Evolutionary conservation across 2,113 vertebrate genomes (phyloP), one percentile per base, ranked within the genome.

Genomic region (Pyxicephalus adspersus): DNA sequence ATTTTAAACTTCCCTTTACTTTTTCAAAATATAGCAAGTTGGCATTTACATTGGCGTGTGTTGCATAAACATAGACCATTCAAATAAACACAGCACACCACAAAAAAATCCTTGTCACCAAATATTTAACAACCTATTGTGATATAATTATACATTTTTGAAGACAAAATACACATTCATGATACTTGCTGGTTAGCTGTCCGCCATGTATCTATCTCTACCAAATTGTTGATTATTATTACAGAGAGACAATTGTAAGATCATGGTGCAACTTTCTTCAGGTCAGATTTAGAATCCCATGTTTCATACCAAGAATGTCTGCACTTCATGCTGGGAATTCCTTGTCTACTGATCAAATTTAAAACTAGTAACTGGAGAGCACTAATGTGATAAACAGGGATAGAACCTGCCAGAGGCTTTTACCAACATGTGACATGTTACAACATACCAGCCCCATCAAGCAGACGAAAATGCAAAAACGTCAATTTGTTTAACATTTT

Each of bases 261-360:
- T 45, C 38, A 9, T 9, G 70, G 13, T 22, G 55, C 26, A 57
- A 11, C 52, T 57, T 73, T 73, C 52, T 58, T 29, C n/a, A 18
- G 58, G 70, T 31, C 23, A 34, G 52, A 72, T 57, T 57, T 72
- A 72, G 70, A 31, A 31, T 13, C 52, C 26, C 26, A 34, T 20
- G 11, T 72, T 57, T 72, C 29, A 61, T 61, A 61, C 25, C 22
- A 22, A 22, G 70, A 7, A 31, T 31, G 70, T 34, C 67, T 71
- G 15, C 3, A 29, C 28, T 55, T 2, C 25, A 57, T 55, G 68
- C 68, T 51, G 54, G 28, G 3, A 11, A 55, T 34, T 31, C 52
- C 18, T 52, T 72, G 70, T 72, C 70, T 72, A 72, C 51, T 22
- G 20, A 57, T 72, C 26, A 17, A 31, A 72, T 72, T 72, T 72